These are phyloP conservation scores for Keiferia lycopersicella DNA, from an alignment of 2,888 invertebrate species.

Conservation along the genomic window DNA sequence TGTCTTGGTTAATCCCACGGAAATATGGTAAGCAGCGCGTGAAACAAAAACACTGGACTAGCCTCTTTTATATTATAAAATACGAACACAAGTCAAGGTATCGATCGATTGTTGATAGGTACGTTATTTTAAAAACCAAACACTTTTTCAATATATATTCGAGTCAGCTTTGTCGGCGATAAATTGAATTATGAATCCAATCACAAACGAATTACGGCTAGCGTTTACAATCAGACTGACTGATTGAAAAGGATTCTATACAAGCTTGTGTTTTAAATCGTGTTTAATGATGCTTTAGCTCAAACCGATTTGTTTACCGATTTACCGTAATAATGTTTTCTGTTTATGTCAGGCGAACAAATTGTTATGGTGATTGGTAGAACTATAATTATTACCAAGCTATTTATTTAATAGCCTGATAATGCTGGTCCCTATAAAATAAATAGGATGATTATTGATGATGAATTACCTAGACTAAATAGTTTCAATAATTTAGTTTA, in stretches of 20 bases:
- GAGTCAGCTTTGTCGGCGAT: constrained; percentile 16
- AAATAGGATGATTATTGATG: too few relatives aligned
- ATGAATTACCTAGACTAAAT: too few relatives aligned
- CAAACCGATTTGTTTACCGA: background rate
- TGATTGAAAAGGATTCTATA: constrained; percentile 14
- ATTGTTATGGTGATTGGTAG: too few relatives aligned
- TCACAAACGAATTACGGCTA: constrained; percentile 15
- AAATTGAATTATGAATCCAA: constrained; percentile 19
- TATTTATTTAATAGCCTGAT: too few relatives aligned
- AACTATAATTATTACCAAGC: too few relatives aligned
- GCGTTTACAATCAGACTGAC: constrained; percentile 16
- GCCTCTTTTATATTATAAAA: too few relatives aligned
- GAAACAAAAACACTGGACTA: too few relatives aligned
- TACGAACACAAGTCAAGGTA: background rate
- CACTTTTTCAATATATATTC: background rate
- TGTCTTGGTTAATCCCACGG: too few relatives aligned
- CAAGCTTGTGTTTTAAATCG: constrained; percentile 1
- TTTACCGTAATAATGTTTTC: background rate
- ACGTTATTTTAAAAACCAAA: background rate
- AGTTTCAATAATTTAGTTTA: too few relatives aligned
- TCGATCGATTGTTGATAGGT: background rate
- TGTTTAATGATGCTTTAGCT: background rate
- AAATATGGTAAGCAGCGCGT: too few relatives aligned
- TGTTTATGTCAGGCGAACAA: background rate
- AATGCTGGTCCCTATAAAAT: too few relatives aligned